Evolutionary conservation across 2,888 invertebrate genomes (phyloP), one percentile per base, ranked within the genome.

Genomic region (Pollenia labialis): DNA sequence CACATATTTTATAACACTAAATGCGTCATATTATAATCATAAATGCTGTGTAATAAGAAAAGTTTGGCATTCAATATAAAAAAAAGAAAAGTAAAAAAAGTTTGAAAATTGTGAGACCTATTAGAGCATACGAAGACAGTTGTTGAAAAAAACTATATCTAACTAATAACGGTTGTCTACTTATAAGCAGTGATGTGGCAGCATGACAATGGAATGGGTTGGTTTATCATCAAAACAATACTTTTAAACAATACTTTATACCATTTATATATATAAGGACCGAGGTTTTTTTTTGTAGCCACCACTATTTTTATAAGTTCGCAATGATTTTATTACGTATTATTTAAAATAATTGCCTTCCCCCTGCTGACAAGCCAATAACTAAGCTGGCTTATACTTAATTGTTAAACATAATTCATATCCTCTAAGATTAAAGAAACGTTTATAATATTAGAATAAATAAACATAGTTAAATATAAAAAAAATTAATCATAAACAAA

Each of bases 21-120:
- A 72, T 77, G 50, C 83, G 56, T 66, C 66, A 72, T 83, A 58
- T 58, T 14, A 75, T 54, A 82, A 64, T 64, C 76, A 69, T 64
- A 64, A 66, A 81, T 58, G 46, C 18, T 56, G 48, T 56, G 56
- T 60, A 69, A 60, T 60, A 68, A 18, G 54, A 9, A 56, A 81
- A 72, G 44, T 72, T 81, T 62, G 46, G 18, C 50, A 64, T 23
- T 75, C 48, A 40, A 56, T 12, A 32, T 58, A 44, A 52, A 40
- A 60, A n/a, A 14, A 56, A 12, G 1, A 48, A 18, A 18, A 32
- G 12, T 48, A 48, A 11, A 40, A 23, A 46, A 50, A 12, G n/a
- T 50, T 32, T 74, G 32, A 48, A 56, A 71, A 56, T 40, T 77
- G 58, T 48, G n/a, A 50, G 52, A 6, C 32, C 7, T 50, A 23